Conservation (phyloP, 2,888 invertebrate species). For the Toxonevra muliebris region DNA sequence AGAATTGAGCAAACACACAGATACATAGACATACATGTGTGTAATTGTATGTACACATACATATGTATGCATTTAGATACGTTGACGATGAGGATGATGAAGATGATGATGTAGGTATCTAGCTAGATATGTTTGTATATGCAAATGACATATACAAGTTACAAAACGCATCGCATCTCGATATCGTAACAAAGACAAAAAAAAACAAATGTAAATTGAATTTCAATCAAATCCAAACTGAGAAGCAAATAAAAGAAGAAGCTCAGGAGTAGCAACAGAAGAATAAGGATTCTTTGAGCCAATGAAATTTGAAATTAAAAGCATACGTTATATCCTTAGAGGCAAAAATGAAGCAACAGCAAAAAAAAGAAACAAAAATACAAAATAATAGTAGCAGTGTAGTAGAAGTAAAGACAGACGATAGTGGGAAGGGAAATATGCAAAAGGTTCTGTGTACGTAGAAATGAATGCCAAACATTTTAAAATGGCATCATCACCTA, state of each 20-base stretch:
- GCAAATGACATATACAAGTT: conserved; percentile 1
- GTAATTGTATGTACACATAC: neutral
- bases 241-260: conserved; percentile 16
- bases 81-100: neutral
- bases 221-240: conserved; percentile 33
- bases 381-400: too few relatives aligned
- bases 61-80: neutral
- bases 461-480: conserved; percentile 13
- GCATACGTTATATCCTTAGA: conserved; percentile 15
- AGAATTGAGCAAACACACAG: neutral
- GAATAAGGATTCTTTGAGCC: conserved; percentile 17
- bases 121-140: neutral
- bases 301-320: conserved; percentile 30
- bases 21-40: neutral
- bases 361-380: too few relatives aligned
- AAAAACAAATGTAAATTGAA: conserved; percentile 29
- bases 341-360: neutral
- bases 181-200: neutral
- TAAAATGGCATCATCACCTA: conserved; percentile 29
- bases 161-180: too few relatives aligned
- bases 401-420: neutral
- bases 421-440: neutral
- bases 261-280: neutral
- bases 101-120: too few relatives aligned
- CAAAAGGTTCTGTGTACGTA: neutral